Percentiles rank a stretch among this genome's conserved stretches.
These are phyloP conservation scores for Griposia aprilina DNA, from an alignment of 2,888 invertebrate species.

Conservation along the genomic window DNA sequence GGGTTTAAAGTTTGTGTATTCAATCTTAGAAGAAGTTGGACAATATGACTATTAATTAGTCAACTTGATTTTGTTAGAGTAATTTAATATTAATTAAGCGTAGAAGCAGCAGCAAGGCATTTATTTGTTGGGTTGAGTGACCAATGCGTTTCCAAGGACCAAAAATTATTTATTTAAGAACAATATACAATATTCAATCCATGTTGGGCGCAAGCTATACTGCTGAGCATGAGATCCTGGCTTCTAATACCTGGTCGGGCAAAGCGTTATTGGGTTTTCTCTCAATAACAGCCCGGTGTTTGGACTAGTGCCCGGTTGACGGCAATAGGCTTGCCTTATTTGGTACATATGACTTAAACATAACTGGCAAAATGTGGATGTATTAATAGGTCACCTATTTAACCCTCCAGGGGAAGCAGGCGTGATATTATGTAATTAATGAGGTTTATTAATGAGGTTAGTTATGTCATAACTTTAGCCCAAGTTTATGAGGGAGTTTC, in stretches of 20 bases:
- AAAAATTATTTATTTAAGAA: neutral
- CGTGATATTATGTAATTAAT: neutral
- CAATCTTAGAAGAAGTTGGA: conserved; percentile 35
- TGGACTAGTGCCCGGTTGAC: neutral
- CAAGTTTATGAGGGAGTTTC: neutral
- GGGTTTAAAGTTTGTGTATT: conserved; percentile 37
- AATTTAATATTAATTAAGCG: neutral
- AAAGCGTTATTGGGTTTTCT: neutral
- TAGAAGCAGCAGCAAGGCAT: neutral
- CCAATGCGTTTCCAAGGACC: neutral
- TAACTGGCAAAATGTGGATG: too few relatives aligned
- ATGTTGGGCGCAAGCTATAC: neutral
- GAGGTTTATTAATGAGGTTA: too few relatives aligned
- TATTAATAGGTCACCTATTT: neutral
- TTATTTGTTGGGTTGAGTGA: neutral
- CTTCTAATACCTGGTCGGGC: neutral
- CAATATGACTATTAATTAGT: conserved; percentile 32
- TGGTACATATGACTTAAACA: too few relatives aligned
- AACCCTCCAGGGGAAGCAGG: neutral
- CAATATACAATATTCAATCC: too few relatives aligned
- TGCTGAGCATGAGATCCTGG: neutral
- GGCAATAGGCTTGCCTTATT: neutral
- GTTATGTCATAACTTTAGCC: neutral
- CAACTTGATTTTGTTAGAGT: neutral
- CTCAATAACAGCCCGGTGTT: neutral